Percentiles rank a stretch among this genome's conserved stretches.
phyloP scores from a whole-genome alignment of 2,113 vertebrate species.

The Eonycteris spelaea region DNA sequence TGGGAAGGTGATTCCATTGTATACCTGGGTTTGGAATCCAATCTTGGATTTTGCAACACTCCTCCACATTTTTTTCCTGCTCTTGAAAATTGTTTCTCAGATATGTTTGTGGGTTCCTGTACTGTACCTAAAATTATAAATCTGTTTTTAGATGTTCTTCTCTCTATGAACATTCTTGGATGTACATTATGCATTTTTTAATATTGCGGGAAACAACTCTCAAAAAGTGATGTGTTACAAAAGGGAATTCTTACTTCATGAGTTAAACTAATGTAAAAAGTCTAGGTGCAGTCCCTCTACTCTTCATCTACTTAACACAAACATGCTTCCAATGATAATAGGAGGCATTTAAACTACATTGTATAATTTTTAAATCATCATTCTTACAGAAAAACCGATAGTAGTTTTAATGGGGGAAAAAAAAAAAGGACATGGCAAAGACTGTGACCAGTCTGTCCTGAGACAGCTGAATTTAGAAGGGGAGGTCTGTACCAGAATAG shows the following conservation, averaged over 20 bases:
- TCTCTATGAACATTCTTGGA: not conserved
- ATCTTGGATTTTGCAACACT: not conserved
- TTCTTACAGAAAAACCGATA: not conserved
- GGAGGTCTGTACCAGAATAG: not conserved
- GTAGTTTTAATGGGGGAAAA: not conserved
- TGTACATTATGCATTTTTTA: not conserved
- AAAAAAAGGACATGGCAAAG: not conserved
- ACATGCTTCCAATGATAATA: not conserved
- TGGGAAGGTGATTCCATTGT: not conserved
- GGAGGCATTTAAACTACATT: not conserved
- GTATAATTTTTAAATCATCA: not conserved
- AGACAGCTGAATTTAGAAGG: not conserved
- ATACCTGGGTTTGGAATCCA: not conserved
- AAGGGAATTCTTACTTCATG: not conserved
- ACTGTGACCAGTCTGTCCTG: not conserved
- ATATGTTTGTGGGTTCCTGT: not conserved
- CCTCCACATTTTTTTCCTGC: not conserved
- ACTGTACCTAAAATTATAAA: not conserved
- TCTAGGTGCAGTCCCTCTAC: not conserved
- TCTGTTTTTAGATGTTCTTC: not conserved
- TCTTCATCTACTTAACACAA: not conserved
- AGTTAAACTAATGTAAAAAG: not conserved
- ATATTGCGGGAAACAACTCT: not conserved
- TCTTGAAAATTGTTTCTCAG: not conserved
- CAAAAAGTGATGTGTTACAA: not conserved